These are phyloP conservation scores for Theristus sp. DNA, from an alignment of 2,888 invertebrate species.

Conservation along the genomic window DNA sequence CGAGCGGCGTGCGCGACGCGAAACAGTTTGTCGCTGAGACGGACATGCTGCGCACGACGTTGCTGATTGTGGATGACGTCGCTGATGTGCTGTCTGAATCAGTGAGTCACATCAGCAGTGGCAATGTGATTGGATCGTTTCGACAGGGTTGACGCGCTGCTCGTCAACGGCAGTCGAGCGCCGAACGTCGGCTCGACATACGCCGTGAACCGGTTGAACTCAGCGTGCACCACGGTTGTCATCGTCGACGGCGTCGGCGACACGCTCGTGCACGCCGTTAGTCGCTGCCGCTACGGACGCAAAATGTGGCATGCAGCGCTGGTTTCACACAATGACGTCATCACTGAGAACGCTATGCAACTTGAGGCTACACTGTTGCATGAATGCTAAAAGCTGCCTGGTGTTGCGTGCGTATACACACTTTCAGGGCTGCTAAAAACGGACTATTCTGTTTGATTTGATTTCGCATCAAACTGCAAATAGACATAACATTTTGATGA, in stretches of 20 bases:
- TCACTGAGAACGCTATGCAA: too few species aligned
- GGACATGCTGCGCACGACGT: not conserved
- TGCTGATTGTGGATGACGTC: not conserved
- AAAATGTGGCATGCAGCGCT: too few species aligned
- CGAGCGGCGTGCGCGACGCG: not conserved
- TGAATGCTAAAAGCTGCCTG: too few species aligned
- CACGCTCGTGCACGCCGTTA: constrained; percentile 56
- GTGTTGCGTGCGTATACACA: too few species aligned
- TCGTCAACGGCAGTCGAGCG: constrained; percentile 54
- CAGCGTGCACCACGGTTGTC: constrained; percentile 47
- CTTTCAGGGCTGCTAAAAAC: too few species aligned
- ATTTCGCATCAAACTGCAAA: too few species aligned
- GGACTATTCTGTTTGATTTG: too few species aligned
- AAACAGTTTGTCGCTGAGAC: not conserved
- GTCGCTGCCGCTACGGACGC: not conserved
- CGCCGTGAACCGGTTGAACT: not conserved
- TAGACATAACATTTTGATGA: too few species aligned
- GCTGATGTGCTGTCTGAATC: not conserved
- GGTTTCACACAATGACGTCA: too few species aligned
- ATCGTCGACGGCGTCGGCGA: constrained; percentile 62
- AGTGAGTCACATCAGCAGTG: too few species aligned
- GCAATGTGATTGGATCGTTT: too few species aligned
- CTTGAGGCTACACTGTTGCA: too few species aligned
- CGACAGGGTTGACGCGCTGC: constrained; percentile 45
- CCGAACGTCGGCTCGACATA: constrained; percentile 42